Base-by-base conservation (phyloP, 2,113 vertebrate species). In the Canis aureus region DNA sequence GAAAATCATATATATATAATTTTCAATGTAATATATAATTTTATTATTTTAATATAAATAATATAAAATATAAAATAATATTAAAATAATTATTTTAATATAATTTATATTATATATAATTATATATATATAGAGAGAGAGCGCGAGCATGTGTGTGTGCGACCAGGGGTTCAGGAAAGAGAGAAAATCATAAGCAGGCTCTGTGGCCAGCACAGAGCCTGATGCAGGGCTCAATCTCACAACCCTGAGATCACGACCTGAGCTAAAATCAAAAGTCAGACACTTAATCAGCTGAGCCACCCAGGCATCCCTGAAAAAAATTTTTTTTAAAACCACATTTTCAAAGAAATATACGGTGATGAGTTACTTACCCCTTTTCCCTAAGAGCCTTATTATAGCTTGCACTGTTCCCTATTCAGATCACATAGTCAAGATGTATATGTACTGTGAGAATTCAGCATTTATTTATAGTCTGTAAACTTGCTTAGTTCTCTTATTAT, bases 401-500 rank as follows among this genome's bases (percentile, higher is more conserved):
- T 57, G 80, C 17, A 74, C 53, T 93, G 91, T 38, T 16, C 25
- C 5, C 16, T 92, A 29, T 94, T 96, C 59, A 80, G 20, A 84
- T 88, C 59, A 78, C 59, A 53, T 5, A 38, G 53, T 17, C 55
- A 80, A 91, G 51, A 62, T 85, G 27, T 74, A 8, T 86, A n/a
- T 35, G 12, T 79, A n/a, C 89, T 78, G 0, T 94, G 69, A 89
- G 69, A 94, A 74, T 90, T 91, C 17, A 84, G 25, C 84, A 32
- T 94, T 92, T 97, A 43, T 90, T 96, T 96, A 85, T 0, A 73
- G 59, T 69, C 17, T 81, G 2, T 93, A 89, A 35, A 78, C 29
- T 84, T 90, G 27, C 23, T 92, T 80, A 89, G 49, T 95, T 88
- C 38, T 94, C 49, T 96, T 96, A 35, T 76, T 84, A 62, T 29